These are phyloP conservation scores for Camarhynchus parvulus DNA, from an alignment of 2,113 vertebrate species.

Conservation along the genomic window DNA sequence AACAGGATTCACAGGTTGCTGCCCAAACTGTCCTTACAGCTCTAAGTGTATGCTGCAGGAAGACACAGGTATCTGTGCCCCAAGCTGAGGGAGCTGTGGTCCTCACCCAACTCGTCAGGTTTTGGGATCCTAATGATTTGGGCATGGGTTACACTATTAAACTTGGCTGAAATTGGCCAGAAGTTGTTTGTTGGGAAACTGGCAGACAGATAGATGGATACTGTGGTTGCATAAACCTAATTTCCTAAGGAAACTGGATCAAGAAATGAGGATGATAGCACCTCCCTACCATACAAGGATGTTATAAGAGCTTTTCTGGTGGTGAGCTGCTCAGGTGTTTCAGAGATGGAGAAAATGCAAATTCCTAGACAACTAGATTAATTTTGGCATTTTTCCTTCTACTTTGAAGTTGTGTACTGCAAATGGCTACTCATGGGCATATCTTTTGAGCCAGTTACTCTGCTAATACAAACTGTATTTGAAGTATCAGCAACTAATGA, in stretches of 20 bases:
- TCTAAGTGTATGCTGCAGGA: rapidly evolving
- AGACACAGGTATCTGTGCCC: rapidly evolving
- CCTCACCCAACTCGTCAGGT: background rate
- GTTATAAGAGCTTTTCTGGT: background rate
- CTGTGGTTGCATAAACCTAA: background rate
- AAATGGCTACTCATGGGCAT: background rate
- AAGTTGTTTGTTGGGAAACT: background rate
- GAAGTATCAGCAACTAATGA: background rate
- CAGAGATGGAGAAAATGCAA: background rate
- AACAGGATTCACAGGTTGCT: background rate
- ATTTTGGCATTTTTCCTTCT: background rate
- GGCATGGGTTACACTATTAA: rapidly evolving
- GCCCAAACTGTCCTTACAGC: background rate
- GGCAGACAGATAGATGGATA: background rate
- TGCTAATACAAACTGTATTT: background rate
- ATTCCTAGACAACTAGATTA: background rate
- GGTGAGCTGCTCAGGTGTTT: background rate
- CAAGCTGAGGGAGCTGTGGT: background rate
- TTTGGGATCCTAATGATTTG: background rate
- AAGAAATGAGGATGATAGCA: background rate
- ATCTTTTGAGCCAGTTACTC: background rate
- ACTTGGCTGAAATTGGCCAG: background rate
- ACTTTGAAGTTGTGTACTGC: background rate
- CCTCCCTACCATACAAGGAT: background rate
- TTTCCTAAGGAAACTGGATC: background rate